Evolutionary conservation across 2,797 vertebrate species (phyloP).

Genomic region (Danionella dracula): DNA sequence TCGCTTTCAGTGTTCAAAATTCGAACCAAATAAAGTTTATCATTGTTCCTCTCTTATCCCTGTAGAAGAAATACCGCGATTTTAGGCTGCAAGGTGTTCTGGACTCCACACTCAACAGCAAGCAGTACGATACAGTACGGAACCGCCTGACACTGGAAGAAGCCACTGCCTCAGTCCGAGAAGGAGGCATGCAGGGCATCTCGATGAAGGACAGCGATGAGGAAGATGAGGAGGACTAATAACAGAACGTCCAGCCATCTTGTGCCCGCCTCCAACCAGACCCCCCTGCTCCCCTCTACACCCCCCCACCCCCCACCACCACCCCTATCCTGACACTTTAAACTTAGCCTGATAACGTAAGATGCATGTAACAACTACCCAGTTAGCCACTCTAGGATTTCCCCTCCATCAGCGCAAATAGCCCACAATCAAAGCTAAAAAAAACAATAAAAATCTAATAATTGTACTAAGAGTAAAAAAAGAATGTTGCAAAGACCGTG

Average conservation of each 20-base stretch:
- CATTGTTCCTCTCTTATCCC: conserved; percentile 41
- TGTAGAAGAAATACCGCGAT: conserved; percentile 97
- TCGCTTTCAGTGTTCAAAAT: no score
- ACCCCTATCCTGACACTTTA: conserved; percentile 60
- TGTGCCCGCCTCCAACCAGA: conserved; percentile 40
- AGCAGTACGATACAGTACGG: conserved; percentile 96
- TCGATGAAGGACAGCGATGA: conserved; percentile 99
- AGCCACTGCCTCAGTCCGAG: conserved; percentile 90
- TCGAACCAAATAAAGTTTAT: no score
- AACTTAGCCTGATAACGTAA: conserved; percentile 85
- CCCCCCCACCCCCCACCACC: conserved; percentile 20
- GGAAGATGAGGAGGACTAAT: conserved; percentile 95
- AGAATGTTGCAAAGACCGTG: conserved; percentile 60
- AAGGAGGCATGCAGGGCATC: conserved; percentile 95
- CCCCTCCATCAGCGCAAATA: conserved; percentile 84
- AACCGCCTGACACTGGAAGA: conserved; percentile 94
- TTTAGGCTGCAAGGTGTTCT: conserved; percentile 98
- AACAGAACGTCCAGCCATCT: conserved; percentile 70
- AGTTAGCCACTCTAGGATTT: conserved; percentile 95
- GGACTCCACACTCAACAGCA: conserved; percentile 97
- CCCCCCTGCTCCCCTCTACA: no score
- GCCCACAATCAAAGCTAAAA: conserved; percentile 87
- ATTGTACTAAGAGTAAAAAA: conserved; percentile 69
- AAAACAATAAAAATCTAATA: conserved; percentile 69
- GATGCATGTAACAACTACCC: conserved; percentile 98